phyloP scores from a whole-genome alignment of 1,140 invertebrate species.

The Trachymyrmex cornetzi region DNA sequence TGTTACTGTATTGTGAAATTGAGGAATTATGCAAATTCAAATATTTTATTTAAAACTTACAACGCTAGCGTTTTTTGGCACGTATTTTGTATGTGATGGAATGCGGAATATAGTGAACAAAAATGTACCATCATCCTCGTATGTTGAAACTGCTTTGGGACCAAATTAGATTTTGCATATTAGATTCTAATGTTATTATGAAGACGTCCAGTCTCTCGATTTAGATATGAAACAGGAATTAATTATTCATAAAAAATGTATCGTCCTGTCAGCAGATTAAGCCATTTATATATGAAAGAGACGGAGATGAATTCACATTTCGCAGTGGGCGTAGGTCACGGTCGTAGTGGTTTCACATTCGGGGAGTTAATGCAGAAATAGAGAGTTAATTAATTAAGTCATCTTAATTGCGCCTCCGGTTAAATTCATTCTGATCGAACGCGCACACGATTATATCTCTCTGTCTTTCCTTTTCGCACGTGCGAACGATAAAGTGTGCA shows the following conservation, averaged over 20 bases:
- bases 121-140: neutral
- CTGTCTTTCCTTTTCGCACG: slow-evolving; percentile 36
- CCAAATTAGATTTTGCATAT: neutral
- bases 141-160: neutral
- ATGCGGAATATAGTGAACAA: neutral
- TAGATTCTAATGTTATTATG: slow-evolving; percentile 6
- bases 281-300: slow-evolving; percentile 7
- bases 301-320: neutral
- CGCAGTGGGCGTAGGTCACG: slow-evolving; percentile 76
- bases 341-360: slow-evolving; percentile 66
- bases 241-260: slow-evolving; percentile 12
- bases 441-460: neutral
- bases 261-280: neutral
- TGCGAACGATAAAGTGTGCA: neutral
- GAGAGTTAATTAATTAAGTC: slow-evolving; percentile 83
- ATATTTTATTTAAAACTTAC: neutral
- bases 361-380: slow-evolving; percentile 74
- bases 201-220: neutral
- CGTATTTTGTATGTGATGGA: neutral
- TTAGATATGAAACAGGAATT: neutral
- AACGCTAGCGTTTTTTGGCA: too few species aligned
- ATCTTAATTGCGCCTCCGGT: slow-evolving; percentile 78
- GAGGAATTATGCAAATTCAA: slow-evolving; percentile 6
- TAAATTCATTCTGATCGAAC: slow-evolving; percentile 66
- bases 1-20: neutral